Evolutionary conservation across 2,113 vertebrate species (phyloP).

Genomic region (Paramormyrops kingsleyae): DNA sequence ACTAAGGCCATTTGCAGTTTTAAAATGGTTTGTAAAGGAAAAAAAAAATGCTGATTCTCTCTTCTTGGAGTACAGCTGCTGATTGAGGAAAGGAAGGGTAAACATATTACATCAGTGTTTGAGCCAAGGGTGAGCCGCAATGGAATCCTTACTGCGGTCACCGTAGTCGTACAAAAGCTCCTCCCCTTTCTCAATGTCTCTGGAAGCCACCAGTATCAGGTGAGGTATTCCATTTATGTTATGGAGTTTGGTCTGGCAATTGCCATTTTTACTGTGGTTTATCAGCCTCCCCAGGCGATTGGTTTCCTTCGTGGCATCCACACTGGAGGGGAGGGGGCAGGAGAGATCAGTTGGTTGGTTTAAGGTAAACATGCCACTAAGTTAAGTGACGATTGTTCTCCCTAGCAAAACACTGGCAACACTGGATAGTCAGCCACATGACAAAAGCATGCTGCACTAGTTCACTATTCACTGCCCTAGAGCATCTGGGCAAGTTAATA

Average conservation of each 20-base stretch:
- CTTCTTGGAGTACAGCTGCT: constrained; percentile 16
- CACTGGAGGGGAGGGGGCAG: constrained; percentile 54
- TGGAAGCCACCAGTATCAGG: constrained; percentile 85
- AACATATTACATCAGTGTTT: constrained; percentile 65
- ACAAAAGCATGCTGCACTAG: not conserved
- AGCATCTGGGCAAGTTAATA: not conserved
- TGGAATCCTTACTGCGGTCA: constrained; percentile 81
- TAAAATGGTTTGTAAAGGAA: constrained; percentile 35
- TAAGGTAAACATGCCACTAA: not conserved
- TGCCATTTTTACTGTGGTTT: constrained; percentile 92
- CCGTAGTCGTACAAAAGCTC: constrained; percentile 94
- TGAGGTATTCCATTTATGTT: constrained; percentile 77
- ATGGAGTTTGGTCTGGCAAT: constrained; percentile 91
- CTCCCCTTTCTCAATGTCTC: constrained; percentile 76
- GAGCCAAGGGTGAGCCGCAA: constrained; percentile 86
- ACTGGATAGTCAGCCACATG: not conserved
- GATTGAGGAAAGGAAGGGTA: not conserved
- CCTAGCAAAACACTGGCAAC: not conserved
- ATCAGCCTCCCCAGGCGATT: constrained; percentile 79
- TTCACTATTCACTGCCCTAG: not conserved
- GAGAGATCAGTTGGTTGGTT: not conserved
- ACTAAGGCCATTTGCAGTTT: constrained; percentile 58
- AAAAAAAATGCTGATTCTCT: constrained; percentile 37
- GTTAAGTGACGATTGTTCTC: not conserved
- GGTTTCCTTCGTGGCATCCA: constrained; percentile 86